Percentiles rank a stretch among this genome's conserved stretches.
Evolutionary conservation across 2,113 vertebrate genomes (phyloP).

Genomic region (Mohoua ochrocephala): DNA sequence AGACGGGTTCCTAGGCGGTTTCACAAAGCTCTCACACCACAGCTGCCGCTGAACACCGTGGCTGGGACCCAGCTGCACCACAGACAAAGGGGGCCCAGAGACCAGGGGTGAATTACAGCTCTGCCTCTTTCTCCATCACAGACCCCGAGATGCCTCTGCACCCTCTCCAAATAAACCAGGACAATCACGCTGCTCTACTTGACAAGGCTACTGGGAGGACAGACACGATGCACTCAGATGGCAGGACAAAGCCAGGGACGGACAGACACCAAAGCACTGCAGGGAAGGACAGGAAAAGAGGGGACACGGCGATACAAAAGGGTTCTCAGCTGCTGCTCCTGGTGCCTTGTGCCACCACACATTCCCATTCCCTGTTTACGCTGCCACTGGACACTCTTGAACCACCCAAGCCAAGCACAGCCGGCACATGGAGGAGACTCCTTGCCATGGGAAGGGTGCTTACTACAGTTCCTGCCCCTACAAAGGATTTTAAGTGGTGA

Average conservation of each 20-base stretch:
- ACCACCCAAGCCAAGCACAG: neutral
- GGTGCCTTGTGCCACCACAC: neutral
- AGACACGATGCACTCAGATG: fast-evolving
- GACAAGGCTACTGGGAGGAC: neutral
- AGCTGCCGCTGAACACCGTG: neutral
- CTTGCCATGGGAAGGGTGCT: neutral
- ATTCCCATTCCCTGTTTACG: neutral
- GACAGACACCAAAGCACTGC: fast-evolving
- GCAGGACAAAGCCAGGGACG: neutral
- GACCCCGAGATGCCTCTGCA: neutral
- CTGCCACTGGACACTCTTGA: fast-evolving
- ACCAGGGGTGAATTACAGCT: neutral
- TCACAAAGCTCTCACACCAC: neutral
- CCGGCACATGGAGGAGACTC: fast-evolving
- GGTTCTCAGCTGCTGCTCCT: neutral
- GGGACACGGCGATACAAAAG: fast-evolving
- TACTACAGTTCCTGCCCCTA: neutral
- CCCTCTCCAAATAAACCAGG: neutral
- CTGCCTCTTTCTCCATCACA: neutral
- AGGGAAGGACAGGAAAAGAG: neutral
- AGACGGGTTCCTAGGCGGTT: neutral
- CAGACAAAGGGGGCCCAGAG: neutral
- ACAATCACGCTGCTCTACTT: neutral
- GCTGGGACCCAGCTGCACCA: neutral
- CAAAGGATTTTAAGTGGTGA: neutral